phyloP scores from a whole-genome alignment of 1,140 invertebrate species.

The Nasonia giraulti region DNA sequence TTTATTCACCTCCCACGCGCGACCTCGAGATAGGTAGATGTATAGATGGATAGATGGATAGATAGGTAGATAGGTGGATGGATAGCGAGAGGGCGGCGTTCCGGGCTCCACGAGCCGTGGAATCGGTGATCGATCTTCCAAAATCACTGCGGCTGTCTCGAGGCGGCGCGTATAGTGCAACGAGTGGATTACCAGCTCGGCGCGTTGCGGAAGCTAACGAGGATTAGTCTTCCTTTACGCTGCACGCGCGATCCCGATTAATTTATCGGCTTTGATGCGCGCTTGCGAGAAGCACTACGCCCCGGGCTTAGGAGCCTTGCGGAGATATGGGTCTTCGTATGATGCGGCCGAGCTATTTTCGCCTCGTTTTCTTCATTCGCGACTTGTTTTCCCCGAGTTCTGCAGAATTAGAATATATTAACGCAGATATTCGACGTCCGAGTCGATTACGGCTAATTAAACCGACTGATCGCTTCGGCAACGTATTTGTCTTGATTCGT shows the following conservation, averaged over 20 bases:
- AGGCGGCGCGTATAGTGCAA: neutral
- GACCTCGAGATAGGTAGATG: neutral
- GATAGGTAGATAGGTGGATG: neutral
- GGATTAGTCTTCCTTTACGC: conserved; percentile 40
- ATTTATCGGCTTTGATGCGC: conserved; percentile 41
- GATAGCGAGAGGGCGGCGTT: neutral
- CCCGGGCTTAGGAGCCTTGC: neutral
- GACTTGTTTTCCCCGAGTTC: too few relatives aligned
- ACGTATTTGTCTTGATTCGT: neutral
- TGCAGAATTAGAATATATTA: too few relatives aligned
- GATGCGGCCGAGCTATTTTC: neutral
- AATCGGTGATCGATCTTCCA: conserved; percentile 47
- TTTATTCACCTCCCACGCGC: conserved; percentile 15
- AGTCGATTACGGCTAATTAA: conserved; percentile 6
- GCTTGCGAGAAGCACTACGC: neutral
- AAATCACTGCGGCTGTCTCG: conserved; percentile 36
- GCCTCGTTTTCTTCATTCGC: neutral
- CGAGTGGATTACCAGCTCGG: conserved; percentile 33
- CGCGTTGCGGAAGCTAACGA: conserved; percentile 39
- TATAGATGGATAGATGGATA: neutral
- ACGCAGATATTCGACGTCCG: neutral
- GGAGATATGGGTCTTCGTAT: neutral
- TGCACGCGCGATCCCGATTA: conserved; percentile 3
- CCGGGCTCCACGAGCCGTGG: neutral
- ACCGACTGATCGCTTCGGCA: neutral